phyloP scores from a whole-genome alignment of 2,888 invertebrate species.

The Erebia epiphron region DNA sequence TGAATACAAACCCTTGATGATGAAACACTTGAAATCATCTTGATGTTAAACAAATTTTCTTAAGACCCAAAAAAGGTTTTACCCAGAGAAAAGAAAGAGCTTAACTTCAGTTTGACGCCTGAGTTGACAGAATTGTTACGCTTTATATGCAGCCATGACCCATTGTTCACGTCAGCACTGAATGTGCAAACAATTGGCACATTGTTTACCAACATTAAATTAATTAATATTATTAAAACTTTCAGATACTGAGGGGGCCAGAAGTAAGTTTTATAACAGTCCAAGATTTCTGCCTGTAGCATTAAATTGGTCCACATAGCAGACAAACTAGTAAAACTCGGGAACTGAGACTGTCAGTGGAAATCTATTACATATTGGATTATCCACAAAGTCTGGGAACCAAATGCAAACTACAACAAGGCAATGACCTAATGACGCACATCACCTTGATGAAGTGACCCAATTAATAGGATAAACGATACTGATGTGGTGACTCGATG shows the following conservation, averaged over 20 bases:
- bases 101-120: neutral
- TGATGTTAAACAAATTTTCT: no score
- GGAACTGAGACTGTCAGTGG: no score
- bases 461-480: conserved; percentile 34
- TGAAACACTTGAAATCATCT: no score
- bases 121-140: neutral
- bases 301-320: no score
- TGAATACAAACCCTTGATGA: no score
- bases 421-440: conserved; percentile 31
- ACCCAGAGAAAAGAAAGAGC: neutral
- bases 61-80: no score
- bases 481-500: neutral
- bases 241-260: no score
- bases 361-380: no score
- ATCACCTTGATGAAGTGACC: conserved; percentile 33
- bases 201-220: conserved; percentile 15
- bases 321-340: no score
- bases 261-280: no score
- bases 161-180: neutral
- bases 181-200: neutral
- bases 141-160: neutral
- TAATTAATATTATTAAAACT: neutral
- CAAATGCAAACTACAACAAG: conserved; percentile 10
- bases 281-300: no score
- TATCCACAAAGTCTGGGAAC: no score